A percentile compares a stretch with the other conserved stretches of the same genome.
Evolutionary conservation across 2,113 vertebrate species (phyloP).

Genomic region (Nyctibius bracteatus): DNA sequence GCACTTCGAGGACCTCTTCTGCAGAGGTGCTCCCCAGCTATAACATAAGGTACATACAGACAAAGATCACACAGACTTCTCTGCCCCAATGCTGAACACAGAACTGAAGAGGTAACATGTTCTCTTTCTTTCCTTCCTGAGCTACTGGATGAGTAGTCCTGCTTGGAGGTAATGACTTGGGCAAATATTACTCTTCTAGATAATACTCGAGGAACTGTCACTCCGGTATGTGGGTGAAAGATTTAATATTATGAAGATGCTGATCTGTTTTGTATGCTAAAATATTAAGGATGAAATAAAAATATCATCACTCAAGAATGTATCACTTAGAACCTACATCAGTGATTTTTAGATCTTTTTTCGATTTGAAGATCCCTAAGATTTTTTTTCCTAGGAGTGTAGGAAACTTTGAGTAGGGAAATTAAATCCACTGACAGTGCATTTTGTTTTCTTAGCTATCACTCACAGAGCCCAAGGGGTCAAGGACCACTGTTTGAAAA

Average conservation of each 20-base stretch:
- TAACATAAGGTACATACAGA: neutral
- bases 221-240: neutral
- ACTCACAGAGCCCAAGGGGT: neutral
- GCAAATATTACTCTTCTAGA: neutral
- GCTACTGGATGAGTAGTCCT: neutral
- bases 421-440: neutral
- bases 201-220: neutral
- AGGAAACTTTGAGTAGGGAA: neutral
- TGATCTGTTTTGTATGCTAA: neutral
- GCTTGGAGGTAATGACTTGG: neutral
- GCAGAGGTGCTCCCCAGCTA: neutral
- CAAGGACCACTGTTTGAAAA: neutral
- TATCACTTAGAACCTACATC: neutral
- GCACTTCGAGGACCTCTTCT: neutral
- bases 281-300: neutral
- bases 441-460: neutral
- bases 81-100: fast-evolving
- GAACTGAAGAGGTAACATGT: fast-evolving
- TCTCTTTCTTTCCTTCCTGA: neutral
- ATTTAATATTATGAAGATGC: neutral
- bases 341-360: neutral
- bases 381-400: neutral
- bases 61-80: neutral
- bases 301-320: neutral
- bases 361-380: neutral